Percentiles rank a stretch among this genome's conserved stretches.
Conservation (phyloP, 1,140 invertebrate species). For the Zaprionus africanus region DNA sequence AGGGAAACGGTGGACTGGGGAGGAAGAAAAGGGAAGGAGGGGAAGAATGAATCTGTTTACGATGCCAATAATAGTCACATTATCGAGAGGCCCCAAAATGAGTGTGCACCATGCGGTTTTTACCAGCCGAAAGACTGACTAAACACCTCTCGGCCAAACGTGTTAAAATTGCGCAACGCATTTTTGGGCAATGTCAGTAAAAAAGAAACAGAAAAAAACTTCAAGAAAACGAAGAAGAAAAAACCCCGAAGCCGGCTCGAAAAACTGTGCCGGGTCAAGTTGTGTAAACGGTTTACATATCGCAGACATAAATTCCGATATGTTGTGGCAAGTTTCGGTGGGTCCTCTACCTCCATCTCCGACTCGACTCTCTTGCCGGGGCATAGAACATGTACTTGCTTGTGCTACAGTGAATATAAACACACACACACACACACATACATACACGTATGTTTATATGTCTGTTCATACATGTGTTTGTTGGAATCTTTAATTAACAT, state of each 20-base stretch:
- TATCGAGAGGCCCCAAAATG: constrained; percentile 22
- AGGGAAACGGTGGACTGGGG: background rate
- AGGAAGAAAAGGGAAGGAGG: background rate
- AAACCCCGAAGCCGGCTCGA: constrained; percentile 30
- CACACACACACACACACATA: background rate
- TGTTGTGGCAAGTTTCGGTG: background rate
- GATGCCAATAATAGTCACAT: constrained; percentile 37
- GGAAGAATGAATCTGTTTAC: constrained; percentile 30
- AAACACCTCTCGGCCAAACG: constrained; percentile 9
- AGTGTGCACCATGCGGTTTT: constrained; percentile 31
- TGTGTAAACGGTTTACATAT: constrained; percentile 28
- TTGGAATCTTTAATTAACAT: constrained; percentile 41
- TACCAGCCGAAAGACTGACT: background rate
- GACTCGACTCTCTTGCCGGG: background rate
- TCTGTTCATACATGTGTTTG: background rate
- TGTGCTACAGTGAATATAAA: background rate
- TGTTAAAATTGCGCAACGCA: constrained; percentile 37
- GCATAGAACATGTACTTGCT: background rate
- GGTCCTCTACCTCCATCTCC: background rate
- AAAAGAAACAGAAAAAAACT: background rate
- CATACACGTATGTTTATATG: background rate
- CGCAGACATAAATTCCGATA: constrained; percentile 10
- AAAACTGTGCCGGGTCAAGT: constrained; percentile 48
- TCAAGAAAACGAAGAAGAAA: constrained; percentile 4
- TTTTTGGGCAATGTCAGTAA: constrained; percentile 40